Evolutionary conservation across 2,113 vertebrate species (phyloP).

Genomic region (Proteles cristata): DNA sequence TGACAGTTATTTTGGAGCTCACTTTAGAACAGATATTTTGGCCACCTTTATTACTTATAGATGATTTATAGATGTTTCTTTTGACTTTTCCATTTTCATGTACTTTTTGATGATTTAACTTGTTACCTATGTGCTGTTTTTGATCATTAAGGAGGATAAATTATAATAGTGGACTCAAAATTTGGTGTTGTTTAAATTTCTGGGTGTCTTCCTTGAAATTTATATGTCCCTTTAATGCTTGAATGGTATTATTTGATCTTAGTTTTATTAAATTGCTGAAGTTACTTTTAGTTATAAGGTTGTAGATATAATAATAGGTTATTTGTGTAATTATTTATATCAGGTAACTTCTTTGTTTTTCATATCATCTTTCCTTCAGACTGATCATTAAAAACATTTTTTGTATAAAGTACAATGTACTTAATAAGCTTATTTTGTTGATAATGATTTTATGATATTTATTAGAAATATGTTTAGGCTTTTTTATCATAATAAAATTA

Average conservation of each 20-base stretch:
- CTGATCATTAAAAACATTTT: not conserved
- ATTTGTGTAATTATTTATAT: constrained; percentile 22
- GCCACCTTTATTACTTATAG: not conserved
- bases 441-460: not conserved
- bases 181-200: not conserved
- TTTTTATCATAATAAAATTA: not conserved
- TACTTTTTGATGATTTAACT: not conserved
- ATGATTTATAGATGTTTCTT: not conserved
- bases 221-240: not conserved
- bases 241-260: not conserved
- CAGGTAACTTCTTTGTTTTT: not conserved
- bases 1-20: constrained; percentile 27
- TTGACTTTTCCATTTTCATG: not conserved
- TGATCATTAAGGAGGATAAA: not conserved
- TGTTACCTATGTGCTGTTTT: not conserved
- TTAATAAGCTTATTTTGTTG: not conserved
- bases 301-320: not conserved
- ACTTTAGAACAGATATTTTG: constrained; percentile 23
- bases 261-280: not conserved
- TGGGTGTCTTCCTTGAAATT: not conserved
- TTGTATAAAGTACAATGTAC: not conserved
- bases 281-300: not conserved
- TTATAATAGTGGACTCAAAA: not conserved
- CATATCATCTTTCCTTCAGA: not conserved
- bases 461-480: not conserved